Evolutionary conservation across 2,113 vertebrate genomes (phyloP), one percentile per base, ranked within the genome.

Genomic region (Eira barbara): DNA sequence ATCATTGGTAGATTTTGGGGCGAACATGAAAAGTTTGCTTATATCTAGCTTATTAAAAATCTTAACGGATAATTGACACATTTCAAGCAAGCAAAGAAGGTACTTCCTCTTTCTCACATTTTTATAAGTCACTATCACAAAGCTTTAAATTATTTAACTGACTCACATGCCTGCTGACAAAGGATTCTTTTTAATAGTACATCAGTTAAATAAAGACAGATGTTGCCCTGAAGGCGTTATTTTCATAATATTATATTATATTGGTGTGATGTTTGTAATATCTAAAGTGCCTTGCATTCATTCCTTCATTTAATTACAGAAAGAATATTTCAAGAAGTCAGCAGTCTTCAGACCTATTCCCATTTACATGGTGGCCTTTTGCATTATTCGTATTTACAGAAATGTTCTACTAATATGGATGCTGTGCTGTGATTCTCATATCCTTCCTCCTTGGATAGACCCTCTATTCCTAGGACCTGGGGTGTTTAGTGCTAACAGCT

Each of bases 221-320:
- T 85, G 71, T 14, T 78, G 9, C 20, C 63, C 45, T 74, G 42
- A 92, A 86, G 20, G 4, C 87, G 57, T 89, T 79, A 36, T 97
- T 71, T 83, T 76, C 89, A 65, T 85, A 52, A 80, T 45, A 73
- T 81, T 4, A 89, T 61, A 90, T 81, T 82, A 20, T 76, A 45
- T 69, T 81, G 36, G 9, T 55, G 4, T 31, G 5, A 73, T 52
- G 21, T 31, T 69, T 88, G 10, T 63, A 59, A 73, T 47, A 47
- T 4, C 55, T 86, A 79, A 67, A 96, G 79, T 86, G 61, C 59
- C 92, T 93, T 84, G n/a, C 3, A 83, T 47, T 71, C 11, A 20
- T 69, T 86, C 8, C 23, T 85, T 89, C 17, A 92, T 61, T 95
- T 93, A 95, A 95, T 95, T 96, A 96, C 45, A 87, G 74, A 90